Evolutionary conservation across 2,888 invertebrate species (phyloP), one percentile per base, ranked within the genome.

Genomic region (Drosophila longiperda): DNA sequence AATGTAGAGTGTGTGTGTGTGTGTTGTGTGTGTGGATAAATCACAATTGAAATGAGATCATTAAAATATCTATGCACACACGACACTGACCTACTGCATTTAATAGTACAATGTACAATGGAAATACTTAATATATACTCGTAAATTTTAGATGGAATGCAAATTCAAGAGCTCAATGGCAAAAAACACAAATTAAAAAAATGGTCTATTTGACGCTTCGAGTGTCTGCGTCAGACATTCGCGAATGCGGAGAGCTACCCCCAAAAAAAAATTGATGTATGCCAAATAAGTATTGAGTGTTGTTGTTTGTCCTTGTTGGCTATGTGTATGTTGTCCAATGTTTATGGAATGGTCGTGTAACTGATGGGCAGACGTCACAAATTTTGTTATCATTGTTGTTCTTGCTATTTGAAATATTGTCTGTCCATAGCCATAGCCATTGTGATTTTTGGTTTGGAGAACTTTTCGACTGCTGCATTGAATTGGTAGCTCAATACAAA

Each of bases 311-410:
- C 17, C 9, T 20, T 45, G 45, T 40, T 66, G 78, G 62, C 50
- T 59, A 62, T 77, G 50, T 49, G 59, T 78, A 50, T 40, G 34
- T 59, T 75, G 63, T 69, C 63, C 45, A 34, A 55, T 36, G 59
- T 74, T 26, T 49, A 17, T 58, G 40, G 38, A 33, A 50, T 61
- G 72, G 15, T 61, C 42, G 58, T 83, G 82, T 87, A 81, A 87
- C 84, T 89, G 84, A 84, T 87, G 89, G 82, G 76, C 84, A 89
- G 90, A 89, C 84, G 75, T 57, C 71, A 61, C 60, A 72, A 67
- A 66, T 61, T 50, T 70, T 63, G 59, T 67, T 73, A 63, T 71
- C 66, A 54, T 59, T 53, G 45, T 45, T 45, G 45, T 45, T 45
- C 7, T 29, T 57, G 38, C 38, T 55, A 26, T 49, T 45, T 45